A percentile compares a stretch with the other conserved stretches of the same genome.
These are phyloP conservation scores for Parotocinclus haroldoi DNA, from an alignment of 2,797 vertebrate species.

Conservation along the genomic window DNA sequence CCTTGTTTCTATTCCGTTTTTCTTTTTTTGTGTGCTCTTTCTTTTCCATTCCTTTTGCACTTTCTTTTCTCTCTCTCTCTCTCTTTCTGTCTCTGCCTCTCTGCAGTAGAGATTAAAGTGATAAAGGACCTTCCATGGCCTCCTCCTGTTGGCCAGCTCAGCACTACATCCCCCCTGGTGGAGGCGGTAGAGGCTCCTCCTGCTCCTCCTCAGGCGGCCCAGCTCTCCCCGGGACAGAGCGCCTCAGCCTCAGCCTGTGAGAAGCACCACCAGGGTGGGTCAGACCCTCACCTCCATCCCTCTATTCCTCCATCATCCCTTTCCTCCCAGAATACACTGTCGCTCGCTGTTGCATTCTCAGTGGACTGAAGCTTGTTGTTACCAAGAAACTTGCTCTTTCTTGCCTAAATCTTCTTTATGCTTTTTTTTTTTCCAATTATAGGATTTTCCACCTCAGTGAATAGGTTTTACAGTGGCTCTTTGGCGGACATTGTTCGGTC, in stretches of 20 bases:
- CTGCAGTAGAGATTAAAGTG: conserved; percentile 99
- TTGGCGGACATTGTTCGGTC: too few species aligned
- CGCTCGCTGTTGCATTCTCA: conserved; percentile 2
- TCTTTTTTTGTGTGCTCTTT: conserved; percentile 38
- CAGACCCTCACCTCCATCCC: conserved; percentile 20
- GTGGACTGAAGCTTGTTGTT: not conserved
- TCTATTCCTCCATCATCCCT: conserved; percentile 13
- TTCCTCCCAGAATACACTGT: conserved; percentile 5
- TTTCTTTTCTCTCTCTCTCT: conserved; percentile 24
- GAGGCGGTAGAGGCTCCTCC: conserved; percentile 77
- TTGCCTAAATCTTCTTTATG: too few species aligned
- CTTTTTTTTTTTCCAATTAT: too few species aligned
- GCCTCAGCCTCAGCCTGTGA: conserved; percentile 65
- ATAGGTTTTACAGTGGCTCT: too few species aligned
- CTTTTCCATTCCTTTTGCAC: conserved; percentile 31
- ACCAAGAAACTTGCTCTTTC: not conserved
- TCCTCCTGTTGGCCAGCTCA: conserved; percentile 94
- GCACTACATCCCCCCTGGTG: conserved; percentile 77
- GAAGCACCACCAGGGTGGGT: conserved; percentile 93
- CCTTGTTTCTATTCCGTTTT: not conserved
- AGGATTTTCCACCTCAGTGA: too few species aligned
- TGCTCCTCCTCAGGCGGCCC: conserved; percentile 67
- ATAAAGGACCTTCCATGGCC: conserved; percentile 99
- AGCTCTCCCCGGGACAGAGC: conserved; percentile 73
- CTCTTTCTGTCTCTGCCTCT: conserved; percentile 49